Evolutionary conservation across 2,113 vertebrate genomes (phyloP), one percentile per base, ranked within the genome.

Genomic region (Cyphomyrus plagiostoma): DNA sequence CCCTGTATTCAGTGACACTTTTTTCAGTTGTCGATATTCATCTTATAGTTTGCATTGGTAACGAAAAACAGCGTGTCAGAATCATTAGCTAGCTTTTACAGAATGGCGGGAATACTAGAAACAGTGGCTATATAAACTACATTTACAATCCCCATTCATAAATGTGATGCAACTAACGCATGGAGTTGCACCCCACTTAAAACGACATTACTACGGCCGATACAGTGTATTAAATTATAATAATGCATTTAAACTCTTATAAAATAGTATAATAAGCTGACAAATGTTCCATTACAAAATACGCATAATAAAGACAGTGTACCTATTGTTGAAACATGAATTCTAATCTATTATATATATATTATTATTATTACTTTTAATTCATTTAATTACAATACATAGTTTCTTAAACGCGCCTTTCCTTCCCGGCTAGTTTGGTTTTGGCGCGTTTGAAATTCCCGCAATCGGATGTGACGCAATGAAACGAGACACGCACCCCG

Each of bases 371-470:
- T 35, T 35, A 35, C 35, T 35, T 35, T 35, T 35, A 35, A 35
- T 19, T 26, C 26, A 9, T 39, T 56, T 56, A 23, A n/a, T 53
- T 52, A 0, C n/a, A 4, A 56, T 6, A 10, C 42, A 39, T 26
- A 17, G 90, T 94, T 93, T 90, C 26, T 56, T 92, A 91, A 92
- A 74, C 53, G 89, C 82, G 89, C 89, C 88, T 86, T 89, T 89
- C 46, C 42, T 86, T 86, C 30, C 49, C 30, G 23, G 77, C 4
- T 80, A 77, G 4, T 58, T 26, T 42, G 90, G 19, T 88, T 30
- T 88, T 88, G 87, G 87, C 87, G 3, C 7, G 0, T 90, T 93
- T 88, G 45, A 93, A 92, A 92, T 89, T 93, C 92, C 93, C 93
- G 92, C 92, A 89, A 89, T 91, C 15, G 17, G 10, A 1, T 1